Evolutionary conservation across 2,113 vertebrate species (phyloP).

Genomic region (Dipodomys spectabilis): DNA sequence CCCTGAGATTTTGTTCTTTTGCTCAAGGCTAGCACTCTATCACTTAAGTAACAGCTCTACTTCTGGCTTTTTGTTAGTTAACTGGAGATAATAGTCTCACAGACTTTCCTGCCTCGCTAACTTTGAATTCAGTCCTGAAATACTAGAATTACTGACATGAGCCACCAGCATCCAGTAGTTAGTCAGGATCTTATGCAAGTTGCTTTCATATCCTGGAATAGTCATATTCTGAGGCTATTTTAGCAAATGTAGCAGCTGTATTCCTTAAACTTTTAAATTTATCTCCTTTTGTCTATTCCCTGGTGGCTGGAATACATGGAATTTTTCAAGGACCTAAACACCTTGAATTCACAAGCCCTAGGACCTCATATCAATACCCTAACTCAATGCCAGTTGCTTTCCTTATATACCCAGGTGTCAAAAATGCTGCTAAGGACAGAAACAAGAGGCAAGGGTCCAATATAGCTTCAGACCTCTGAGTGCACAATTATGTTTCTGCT

Average conservation of each 20-base stretch:
- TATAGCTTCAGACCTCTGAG: background rate
- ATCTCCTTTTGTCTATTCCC: background rate
- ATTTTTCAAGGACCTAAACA: background rate
- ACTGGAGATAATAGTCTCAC: too few relatives aligned
- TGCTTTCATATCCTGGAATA: background rate
- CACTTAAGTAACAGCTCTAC: too few relatives aligned
- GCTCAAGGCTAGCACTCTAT: too few relatives aligned
- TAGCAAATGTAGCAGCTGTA: background rate
- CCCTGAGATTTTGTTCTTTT: too few relatives aligned
- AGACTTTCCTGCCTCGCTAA: too few relatives aligned
- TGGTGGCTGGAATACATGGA: background rate
- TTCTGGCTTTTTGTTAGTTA: too few relatives aligned
- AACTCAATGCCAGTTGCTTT: background rate
- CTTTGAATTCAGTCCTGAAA: too few relatives aligned
- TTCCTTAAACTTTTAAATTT: background rate
- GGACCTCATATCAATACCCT: background rate
- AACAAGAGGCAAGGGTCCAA: background rate
- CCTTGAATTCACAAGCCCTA: background rate
- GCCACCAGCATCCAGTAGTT: too few relatives aligned
- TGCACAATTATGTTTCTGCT: background rate
- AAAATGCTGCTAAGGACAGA: background rate
- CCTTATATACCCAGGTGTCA: background rate
- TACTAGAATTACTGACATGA: too few relatives aligned
- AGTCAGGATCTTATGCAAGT: background rate
- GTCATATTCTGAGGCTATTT: background rate